A percentile compares a stretch with the other conserved stretches of the same genome.
Conservation (phyloP, 30 jellyfish, hydroid and myxozoan species). For the Haliclystus octoradiatus region DNA sequence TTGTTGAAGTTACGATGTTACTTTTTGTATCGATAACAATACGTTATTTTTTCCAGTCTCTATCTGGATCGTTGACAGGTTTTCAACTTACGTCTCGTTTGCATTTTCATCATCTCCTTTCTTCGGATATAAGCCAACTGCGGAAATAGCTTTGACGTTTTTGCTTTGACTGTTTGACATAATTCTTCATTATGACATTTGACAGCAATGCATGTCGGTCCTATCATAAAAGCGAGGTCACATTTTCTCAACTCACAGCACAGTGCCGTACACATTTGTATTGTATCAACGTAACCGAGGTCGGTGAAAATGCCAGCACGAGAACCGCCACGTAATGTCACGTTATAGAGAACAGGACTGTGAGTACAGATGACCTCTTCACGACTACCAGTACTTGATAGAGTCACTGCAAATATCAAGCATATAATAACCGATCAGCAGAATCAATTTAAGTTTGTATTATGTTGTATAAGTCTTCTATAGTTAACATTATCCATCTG, state of each 20-base stretch:
- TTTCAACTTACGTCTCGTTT: slow-evolving; percentile 64
- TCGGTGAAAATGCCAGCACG: slow-evolving; percentile 88
- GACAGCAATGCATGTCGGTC: slow-evolving; percentile 58
- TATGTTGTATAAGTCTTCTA: too few species aligned
- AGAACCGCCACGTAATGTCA: slow-evolving; percentile 85
- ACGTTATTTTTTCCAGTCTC: too few species aligned
- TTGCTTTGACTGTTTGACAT: slow-evolving; percentile 60
- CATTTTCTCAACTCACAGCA: slow-evolving; percentile 83
- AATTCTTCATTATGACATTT: slow-evolving; percentile 47
- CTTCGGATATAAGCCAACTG: slow-evolving; percentile 81
- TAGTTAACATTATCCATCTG: too few species aligned
- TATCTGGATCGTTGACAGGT: too few species aligned
- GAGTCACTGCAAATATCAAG: slow-evolving; percentile 31
- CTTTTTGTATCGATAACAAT: too few species aligned
- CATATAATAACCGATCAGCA: not conserved
- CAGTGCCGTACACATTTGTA: slow-evolving; percentile 62
- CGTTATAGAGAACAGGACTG: slow-evolving; percentile 92
- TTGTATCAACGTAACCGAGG: slow-evolving; percentile 66
- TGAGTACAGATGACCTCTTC: slow-evolving; percentile 83
- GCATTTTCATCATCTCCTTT: slow-evolving; percentile 59
- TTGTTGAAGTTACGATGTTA: too few species aligned
- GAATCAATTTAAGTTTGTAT: too few species aligned
- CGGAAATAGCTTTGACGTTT: slow-evolving; percentile 57
- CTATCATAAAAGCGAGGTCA: slow-evolving; percentile 74
- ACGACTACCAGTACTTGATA: slow-evolving; percentile 28